phyloP scores from a whole-genome alignment of 2,113 vertebrate species.

The Syngnathoides biaculeatus region DNA sequence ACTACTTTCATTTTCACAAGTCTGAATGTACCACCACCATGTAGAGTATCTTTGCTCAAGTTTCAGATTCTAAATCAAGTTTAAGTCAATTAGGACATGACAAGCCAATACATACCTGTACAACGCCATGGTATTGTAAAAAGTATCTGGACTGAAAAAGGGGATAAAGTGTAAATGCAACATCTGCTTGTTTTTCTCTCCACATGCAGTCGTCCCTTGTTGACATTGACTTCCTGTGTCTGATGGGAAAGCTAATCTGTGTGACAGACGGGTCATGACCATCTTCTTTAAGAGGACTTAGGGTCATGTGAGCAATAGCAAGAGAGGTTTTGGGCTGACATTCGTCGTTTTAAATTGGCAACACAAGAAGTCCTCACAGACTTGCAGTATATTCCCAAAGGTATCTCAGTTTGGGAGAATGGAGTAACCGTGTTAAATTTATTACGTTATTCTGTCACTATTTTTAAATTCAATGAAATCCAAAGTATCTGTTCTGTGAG shows the following conservation, averaged over 20 bases:
- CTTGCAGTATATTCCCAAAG: slow-evolving; percentile 16
- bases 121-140: slow-evolving; percentile 5
- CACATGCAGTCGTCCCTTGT: slow-evolving; percentile 36
- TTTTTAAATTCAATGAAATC: slow-evolving; percentile 2
- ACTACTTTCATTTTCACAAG: slow-evolving; percentile 53
- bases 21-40: slow-evolving; percentile 29
- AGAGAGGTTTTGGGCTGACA: slow-evolving; percentile 19
- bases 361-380: slow-evolving; percentile 34
- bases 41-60: slow-evolving; percentile 44
- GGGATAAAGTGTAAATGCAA: slow-evolving; percentile 7
- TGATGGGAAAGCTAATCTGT: slow-evolving; percentile 62
- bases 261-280: slow-evolving; percentile 54
- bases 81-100: slow-evolving; percentile 23
- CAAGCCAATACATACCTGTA: slow-evolving; percentile 8
- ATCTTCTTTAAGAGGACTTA: slow-evolving; percentile 35
- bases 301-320: slow-evolving; percentile 61
- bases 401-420: slow-evolving; percentile 15
- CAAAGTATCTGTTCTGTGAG: neutral
- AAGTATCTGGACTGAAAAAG: neutral
- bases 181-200: slow-evolving; percentile 42
- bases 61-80: slow-evolving; percentile 52
- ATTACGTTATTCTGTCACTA: neutral
- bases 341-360: slow-evolving; percentile 6
- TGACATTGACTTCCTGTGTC: slow-evolving; percentile 59
- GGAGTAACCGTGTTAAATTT: neutral